Conservation (phyloP, 2,113 vertebrate genomes). For the Nothocercus nigrocapillus region DNA sequence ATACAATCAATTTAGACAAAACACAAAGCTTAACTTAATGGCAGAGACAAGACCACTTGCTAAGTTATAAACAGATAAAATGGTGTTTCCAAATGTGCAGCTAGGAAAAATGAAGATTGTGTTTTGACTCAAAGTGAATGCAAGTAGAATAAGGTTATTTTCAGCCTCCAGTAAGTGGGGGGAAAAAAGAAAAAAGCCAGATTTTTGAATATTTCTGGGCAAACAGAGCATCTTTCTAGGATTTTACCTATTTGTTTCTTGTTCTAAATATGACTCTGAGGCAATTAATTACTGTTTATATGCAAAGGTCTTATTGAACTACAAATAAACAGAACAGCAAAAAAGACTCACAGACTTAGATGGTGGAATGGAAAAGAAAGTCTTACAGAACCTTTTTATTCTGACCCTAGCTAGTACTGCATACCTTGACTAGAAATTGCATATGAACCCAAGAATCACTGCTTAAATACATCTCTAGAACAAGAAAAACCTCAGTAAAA, state of each 20-base stretch:
- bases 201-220: neutral
- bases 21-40: neutral
- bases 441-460: neutral
- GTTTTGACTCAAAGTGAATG: neutral
- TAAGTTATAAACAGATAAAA: neutral
- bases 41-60: neutral
- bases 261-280: neutral
- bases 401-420: neutral
- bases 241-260: neutral
- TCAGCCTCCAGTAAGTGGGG: neutral
- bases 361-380: neutral
- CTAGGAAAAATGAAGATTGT: neutral
- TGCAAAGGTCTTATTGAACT: neutral
- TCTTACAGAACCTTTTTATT: neutral
- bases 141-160: neutral
- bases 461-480: neutral
- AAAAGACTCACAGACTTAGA: neutral
- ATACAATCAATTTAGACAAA: neutral
- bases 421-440: neutral
- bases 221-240: fast-evolving
- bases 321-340: neutral
- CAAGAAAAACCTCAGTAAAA: neutral
- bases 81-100: neutral
- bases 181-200: neutral
- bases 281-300: neutral